phyloP scores from a whole-genome alignment of 2,797 vertebrate species.

The Poecilia wingei region DNA sequence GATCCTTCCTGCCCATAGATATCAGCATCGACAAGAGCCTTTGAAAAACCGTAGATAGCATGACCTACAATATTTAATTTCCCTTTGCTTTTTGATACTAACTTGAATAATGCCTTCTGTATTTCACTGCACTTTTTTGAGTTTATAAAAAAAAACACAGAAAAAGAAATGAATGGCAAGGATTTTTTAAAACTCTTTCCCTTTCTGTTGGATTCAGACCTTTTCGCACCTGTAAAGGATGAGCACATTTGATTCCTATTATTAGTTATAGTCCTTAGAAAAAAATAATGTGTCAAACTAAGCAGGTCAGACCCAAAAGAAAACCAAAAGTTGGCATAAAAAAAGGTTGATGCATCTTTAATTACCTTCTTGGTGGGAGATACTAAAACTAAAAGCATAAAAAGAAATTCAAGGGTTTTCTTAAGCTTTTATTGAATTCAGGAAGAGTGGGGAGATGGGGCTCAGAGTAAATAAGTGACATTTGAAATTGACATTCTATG shows the following conservation, averaged over 20 bases:
- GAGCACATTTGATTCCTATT: not conserved
- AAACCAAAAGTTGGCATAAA: not conserved
- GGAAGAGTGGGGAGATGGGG: not conserved
- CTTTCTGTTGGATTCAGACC: not conserved
- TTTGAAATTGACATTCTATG: not conserved
- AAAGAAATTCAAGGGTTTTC: not conserved
- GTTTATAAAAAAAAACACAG: not conserved
- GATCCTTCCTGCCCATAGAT: not conserved
- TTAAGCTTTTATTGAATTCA: not conserved
- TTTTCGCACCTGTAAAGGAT: not conserved
- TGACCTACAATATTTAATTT: not conserved
- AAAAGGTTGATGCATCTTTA: not conserved
- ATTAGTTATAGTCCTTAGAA: not conserved
- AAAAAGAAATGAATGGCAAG: not conserved
- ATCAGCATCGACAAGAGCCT: not conserved
- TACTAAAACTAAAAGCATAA: not conserved
- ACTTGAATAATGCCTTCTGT: not conserved
- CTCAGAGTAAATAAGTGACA: not conserved
- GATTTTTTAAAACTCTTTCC: not conserved
- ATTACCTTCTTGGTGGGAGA: not conserved
- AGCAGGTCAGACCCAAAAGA: not conserved
- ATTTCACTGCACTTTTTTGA: not conserved
- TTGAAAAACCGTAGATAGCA: not conserved
- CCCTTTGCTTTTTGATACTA: not conserved
- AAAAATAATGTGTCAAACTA: not conserved